Conservation (phyloP, 1,140 invertebrate species). For the Drosophila navojoa region DNA sequence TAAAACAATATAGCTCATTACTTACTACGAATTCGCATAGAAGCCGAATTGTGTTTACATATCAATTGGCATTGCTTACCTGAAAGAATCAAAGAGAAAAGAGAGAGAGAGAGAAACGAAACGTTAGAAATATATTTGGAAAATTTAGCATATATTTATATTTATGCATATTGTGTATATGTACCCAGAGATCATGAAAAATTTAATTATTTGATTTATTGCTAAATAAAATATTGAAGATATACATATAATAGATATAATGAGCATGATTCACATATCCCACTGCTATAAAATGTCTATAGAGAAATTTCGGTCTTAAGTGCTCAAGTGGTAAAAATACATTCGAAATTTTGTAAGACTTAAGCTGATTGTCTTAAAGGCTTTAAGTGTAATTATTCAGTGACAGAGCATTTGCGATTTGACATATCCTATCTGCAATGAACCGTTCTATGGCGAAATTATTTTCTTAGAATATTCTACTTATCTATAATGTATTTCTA, state of each 20-base stretch:
- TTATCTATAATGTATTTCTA: not conserved
- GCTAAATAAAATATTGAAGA: constrained; percentile 22
- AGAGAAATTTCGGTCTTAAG: not conserved
- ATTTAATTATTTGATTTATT: constrained; percentile 41
- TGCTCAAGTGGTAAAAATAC: not conserved
- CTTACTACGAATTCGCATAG: constrained; percentile 30
- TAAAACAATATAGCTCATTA: constrained; percentile 19
- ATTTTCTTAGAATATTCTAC: not conserved
- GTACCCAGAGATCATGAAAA: constrained; percentile 15
- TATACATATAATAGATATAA: not conserved
- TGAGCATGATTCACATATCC: not conserved
- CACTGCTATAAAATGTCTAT: not conserved
- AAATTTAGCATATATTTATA: constrained; percentile 18
- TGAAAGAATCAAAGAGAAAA: constrained; percentile 44
- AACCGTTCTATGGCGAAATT: not conserved
- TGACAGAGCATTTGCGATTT: not conserved
- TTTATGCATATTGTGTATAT: constrained; percentile 14
- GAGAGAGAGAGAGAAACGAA: not conserved
- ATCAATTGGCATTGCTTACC: constrained; percentile 53
- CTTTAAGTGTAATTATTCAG: not conserved
- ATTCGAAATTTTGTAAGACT: not conserved
- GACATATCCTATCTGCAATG: too few species aligned
- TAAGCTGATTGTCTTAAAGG: not conserved
- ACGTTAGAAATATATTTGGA: constrained; percentile 13
- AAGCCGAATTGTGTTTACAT: constrained; percentile 1